Evolutionary conservation across 2,888 invertebrate genomes (phyloP), one percentile per base, ranked within the genome.

Genomic region (Palloptera scutellata): DNA sequence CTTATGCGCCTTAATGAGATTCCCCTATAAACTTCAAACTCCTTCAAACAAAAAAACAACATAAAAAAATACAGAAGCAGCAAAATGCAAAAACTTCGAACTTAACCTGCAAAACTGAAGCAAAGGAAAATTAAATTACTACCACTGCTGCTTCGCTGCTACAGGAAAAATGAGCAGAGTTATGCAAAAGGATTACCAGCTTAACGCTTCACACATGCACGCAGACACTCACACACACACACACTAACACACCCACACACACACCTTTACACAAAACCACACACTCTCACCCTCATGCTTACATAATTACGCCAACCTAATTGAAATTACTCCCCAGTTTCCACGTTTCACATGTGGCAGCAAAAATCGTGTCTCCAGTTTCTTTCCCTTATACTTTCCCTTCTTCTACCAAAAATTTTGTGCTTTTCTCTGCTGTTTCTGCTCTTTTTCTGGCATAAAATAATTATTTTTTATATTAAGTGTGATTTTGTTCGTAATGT

Each of bases 401-500:
- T 30, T 4, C 30, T 4, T 4, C 20, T 6, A 17, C 13, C 40
- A 30, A 40, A 17, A 4, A n/a, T 13, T 40, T 57, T n/a, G n/a
- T n/a, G n/a, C n/a, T 41, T 20, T 30, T 40, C 42, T 11, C 40
- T 57, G 57, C 15, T 52, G 52, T 10, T 17, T 52, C 52, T 17
- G 17, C 19, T 52, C 17, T 19, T 52, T n/a, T 51, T 61, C 40
- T 30, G 51, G 19, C 55, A 57, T 57, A 40, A 55, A 55, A 63
- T 63, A 57, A 63, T 63, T 63, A 63, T 63, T 63, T 63, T 63
- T 63, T 55, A 63, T 63, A 54, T 63, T 57, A 57, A 63, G 62
- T 42, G 43, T 52, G 42, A 55, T 30, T 63, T 63, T 63, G 53
- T 43, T 54, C 62, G 19, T 60, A 60, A 60, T 60, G 45, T 20